Evolutionary conservation across 2,888 invertebrate genomes (phyloP), one percentile per base, ranked within the genome.

Genomic region (Ypsolopha scabrella): DNA sequence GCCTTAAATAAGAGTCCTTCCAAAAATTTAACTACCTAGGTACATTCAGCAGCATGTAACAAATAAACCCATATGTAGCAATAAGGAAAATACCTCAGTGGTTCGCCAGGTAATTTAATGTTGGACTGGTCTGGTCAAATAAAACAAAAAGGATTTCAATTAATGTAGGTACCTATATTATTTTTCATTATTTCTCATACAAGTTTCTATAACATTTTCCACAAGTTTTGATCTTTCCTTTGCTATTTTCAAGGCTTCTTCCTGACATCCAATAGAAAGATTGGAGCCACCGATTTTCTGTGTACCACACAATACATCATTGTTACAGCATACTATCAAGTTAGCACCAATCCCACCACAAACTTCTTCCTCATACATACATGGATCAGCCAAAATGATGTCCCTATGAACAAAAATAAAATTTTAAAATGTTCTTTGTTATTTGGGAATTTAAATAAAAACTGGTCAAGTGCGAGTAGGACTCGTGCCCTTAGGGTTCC

Each of bases 351-450:
- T 63, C n/a, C 92, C 90, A 51, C 90, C 88, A 62, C 92, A 90
- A 60, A 94, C 87, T 59, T 88, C 88, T 81, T 95, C 95, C 80
- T 96, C 96, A 74, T 94, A 94, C n/a, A 88, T 80, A 39, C 93
- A 91, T 36, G 95, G 95, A 74, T 96, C 95, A n/a, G 89, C 89
- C 58, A 94, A 70, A 47, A 93, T 72, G 38, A 90, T 77, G 60
- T 89, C 87, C 55, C 93, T 93, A 67, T 51, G 89, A 88, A 60
- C 56, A 63, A 60, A 58, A 60, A 60, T 56, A 51, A 50, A 56
- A 55, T 47, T 50, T 11, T 33, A 33, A 33, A 49, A 33, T 6
- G n/a, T n/a, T n/a, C n/a, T 49, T 37, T 37, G 37, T 37, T 37
- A 37, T 37, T 37, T 37, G 37, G 6, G 9, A 37, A 7, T 37